phyloP scores from a whole-genome alignment of 1,140 invertebrate genomes.

The Drosophila pectinifera region DNA sequence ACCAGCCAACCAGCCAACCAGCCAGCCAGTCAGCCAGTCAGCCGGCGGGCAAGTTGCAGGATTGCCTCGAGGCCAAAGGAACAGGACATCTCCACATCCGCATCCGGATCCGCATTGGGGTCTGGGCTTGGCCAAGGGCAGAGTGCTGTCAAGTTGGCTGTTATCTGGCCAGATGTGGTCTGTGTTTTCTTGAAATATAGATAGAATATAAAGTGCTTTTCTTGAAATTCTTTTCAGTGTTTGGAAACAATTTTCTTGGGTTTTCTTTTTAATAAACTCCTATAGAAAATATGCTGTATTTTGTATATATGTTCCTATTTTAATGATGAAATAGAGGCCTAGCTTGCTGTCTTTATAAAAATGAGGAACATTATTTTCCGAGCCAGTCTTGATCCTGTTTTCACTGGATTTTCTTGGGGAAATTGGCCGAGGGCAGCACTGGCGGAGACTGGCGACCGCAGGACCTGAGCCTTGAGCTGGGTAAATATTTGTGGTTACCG shows the following conservation, averaged over 20 bases:
- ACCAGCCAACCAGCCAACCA: constrained; percentile 26
- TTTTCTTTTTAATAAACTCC: too few species aligned
- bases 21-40: constrained; percentile 22
- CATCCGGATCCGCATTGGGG: constrained; percentile 31
- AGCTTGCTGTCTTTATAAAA: neutral
- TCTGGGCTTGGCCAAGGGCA: neutral
- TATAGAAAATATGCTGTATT: neutral
- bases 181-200: neutral
- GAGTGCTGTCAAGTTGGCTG: neutral
- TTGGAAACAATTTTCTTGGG: too few species aligned
- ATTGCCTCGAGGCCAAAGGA: constrained; percentile 26
- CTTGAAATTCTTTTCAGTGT: too few species aligned
- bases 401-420: neutral
- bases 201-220: too few species aligned
- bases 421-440: constrained; percentile 6
- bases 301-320: neutral
- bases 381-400: too few species aligned
- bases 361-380: too few species aligned
- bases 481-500: constrained; percentile 83
- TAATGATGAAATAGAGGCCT: neutral
- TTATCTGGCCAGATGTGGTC: neutral
- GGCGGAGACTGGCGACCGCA: constrained; percentile 66
- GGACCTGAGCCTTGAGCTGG: constrained; percentile 82
- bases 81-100: constrained; percentile 50
- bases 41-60: constrained; percentile 24